phyloP scores from a whole-genome alignment of 2,797 vertebrate genomes.

The Cuniculus paca region DNA sequence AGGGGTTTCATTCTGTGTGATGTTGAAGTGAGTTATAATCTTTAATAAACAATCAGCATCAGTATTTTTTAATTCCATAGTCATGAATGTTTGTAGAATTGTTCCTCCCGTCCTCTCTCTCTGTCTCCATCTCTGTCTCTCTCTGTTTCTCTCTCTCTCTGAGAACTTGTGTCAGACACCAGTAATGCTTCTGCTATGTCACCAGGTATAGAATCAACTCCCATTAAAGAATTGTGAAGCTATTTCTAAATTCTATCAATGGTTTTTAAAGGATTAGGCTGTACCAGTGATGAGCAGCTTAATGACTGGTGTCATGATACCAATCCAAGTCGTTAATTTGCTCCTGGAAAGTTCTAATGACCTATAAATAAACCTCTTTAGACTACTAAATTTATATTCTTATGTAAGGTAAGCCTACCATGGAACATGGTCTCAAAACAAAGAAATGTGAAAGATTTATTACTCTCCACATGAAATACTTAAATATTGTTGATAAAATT shows the following conservation, averaged over 20 bases:
- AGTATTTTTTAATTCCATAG: constrained; percentile 68
- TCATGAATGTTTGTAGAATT: constrained; percentile 47
- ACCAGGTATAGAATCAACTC: background rate
- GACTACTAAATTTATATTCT: background rate
- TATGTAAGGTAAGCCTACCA: background rate
- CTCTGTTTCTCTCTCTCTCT: background rate
- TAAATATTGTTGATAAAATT: background rate
- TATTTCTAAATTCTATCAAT: constrained; percentile 19
- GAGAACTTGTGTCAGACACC: constrained; percentile 19
- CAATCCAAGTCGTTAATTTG: background rate
- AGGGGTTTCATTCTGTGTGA: constrained; percentile 74
- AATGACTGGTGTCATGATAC: background rate
- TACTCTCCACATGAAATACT: background rate
- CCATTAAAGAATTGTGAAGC: background rate
- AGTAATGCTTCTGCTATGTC: constrained; percentile 38
- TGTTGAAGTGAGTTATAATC: constrained; percentile 79
- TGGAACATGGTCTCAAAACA: background rate
- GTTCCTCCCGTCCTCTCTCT: background rate
- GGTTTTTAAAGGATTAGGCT: background rate
- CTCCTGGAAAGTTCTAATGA: background rate
- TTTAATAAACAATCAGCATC: constrained; percentile 75
- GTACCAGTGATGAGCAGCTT: background rate
- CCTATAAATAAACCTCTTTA: constrained; percentile 8
- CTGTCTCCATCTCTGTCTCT: background rate
- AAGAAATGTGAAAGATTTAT: background rate